Evolutionary conservation across 1,140 invertebrate genomes (phyloP).

Genomic region (Lepeophtheirus salmonis): DNA sequence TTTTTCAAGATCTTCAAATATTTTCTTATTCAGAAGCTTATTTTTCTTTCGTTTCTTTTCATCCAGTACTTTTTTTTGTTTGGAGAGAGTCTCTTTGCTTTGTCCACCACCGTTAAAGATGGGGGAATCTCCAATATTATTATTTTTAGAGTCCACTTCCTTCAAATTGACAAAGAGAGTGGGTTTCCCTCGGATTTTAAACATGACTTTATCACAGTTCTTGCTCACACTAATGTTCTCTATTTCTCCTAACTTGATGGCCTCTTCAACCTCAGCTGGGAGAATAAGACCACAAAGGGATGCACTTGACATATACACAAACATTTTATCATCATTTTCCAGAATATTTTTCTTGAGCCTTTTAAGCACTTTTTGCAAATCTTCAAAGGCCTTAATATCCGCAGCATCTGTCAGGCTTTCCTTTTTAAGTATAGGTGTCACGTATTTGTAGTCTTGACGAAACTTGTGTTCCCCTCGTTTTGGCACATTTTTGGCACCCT

Average conservation of each 20-base stretch:
- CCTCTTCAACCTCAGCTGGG: constrained; percentile 47
- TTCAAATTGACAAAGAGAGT: constrained; percentile 44
- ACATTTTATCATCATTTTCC: constrained; percentile 35
- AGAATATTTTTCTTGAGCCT: constrained; percentile 22
- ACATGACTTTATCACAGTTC: constrained; percentile 46
- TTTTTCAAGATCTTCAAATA: constrained; percentile 47
- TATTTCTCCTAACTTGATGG: constrained; percentile 52
- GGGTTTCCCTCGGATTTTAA: constrained; percentile 47
- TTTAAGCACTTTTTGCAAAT: constrained; percentile 21
- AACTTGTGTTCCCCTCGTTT: not conserved
- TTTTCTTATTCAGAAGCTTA: constrained; percentile 40
- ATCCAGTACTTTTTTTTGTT: constrained; percentile 25
- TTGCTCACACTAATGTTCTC: constrained; percentile 51
- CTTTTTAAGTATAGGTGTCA: constrained; percentile 15
- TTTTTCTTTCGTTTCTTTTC: constrained; percentile 37
- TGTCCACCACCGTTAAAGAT: constrained; percentile 21
- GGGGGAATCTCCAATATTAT: constrained; percentile 34
- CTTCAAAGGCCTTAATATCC: constrained; percentile 22
- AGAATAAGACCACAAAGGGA: constrained; percentile 51
- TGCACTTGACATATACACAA: constrained; percentile 53
- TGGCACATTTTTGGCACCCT: not conserved
- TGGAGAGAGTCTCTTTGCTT: constrained; percentile 21
- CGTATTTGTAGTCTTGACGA: constrained; percentile 16
- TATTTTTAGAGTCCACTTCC: constrained; percentile 45
- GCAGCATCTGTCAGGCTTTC: constrained; percentile 35